Evolutionary conservation across 2,797 vertebrate species (phyloP), one percentile per base, ranked within the genome.

Genomic region (Notoglanidium macrostoma): DNA sequence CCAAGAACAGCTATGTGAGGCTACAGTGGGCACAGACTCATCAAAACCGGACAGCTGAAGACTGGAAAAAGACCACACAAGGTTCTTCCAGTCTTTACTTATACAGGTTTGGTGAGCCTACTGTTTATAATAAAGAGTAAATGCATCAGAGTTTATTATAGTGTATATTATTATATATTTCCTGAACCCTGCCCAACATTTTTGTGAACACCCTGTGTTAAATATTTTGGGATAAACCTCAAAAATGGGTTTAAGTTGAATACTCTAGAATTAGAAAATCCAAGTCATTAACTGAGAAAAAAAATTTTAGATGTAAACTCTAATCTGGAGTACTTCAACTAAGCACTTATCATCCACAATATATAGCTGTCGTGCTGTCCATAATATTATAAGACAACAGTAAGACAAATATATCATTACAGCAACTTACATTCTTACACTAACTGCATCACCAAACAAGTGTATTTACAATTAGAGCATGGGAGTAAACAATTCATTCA

Each of bases 21-120:
- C n/a, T 77, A 55, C 29, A 11, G n/a, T 55, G 74, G 74, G 29
- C 15, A 78, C 21, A 29, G 51, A 10, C 51, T 77, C 51, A 55
- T 54, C 74, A 55, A 77, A 77, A 32, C 74, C 19, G 51, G 8
- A 54, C 51, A 78, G 15, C 7, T 32, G 29, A 32, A 54, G 74
- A n/a, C 51, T 32, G 74, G 46, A 78, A 78, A 78, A 78, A 11
- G n/a, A 78, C n/a, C 49, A 55, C 8, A 73, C 70, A 73, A 55
- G 15, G 7, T 32, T 54, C 54, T 76, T 46, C 70, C 70, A 12
- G 23, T 11, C 70, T 74, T 76, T 76, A 77, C n/a, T n/a, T 78
- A 55, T 74, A 74, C 23, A 74, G 23, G 23, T 32, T 54, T 78
- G 74, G 17, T 32, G 51, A 5, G 70, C 40, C 74, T 55, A 21